These are phyloP conservation scores for Holothuria glaberrima DNA, from an alignment of 35 echinoderm and acorn worm species.

Conservation along the genomic window DNA sequence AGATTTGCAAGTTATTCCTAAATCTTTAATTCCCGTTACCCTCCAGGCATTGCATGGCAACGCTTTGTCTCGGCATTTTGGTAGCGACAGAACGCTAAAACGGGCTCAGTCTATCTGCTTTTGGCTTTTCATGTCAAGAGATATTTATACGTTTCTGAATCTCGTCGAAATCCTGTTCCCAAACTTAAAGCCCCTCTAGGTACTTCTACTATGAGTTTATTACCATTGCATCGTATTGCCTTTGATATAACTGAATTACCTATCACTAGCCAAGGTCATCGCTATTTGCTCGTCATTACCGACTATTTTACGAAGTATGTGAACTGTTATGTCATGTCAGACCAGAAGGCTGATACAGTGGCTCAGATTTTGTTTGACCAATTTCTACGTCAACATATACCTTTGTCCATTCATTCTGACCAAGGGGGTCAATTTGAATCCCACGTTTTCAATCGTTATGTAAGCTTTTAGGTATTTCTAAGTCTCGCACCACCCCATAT, in stretches of 20 bases:
- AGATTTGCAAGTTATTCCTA: conserved; percentile 1
- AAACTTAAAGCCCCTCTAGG: conserved; percentile 19
- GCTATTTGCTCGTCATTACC: conserved; percentile 51
- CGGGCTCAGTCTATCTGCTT: not conserved
- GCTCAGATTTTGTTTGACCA: conserved; percentile 41
- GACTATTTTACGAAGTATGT: conserved; percentile 69
- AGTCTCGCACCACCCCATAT: conserved; percentile 56
- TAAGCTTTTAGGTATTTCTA: conserved; percentile 19
- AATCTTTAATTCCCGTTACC: not conserved
- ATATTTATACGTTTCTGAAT: conserved; percentile 27
- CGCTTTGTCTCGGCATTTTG: not conserved
- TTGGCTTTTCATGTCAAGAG: not conserved
- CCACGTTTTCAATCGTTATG: conserved; percentile 17
- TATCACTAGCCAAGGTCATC: conserved; percentile 39
- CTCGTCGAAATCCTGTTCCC: conserved; percentile 36
- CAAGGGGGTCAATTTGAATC: conserved; percentile 6
- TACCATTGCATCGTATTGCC: conserved; percentile 37
- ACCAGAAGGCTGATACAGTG: conserved; percentile 50
- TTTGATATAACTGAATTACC: conserved; percentile 62
- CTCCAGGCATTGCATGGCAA: not conserved
- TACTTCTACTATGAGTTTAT: not conserved
- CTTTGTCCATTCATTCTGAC: conserved; percentile 5
- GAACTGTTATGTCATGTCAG: conserved; percentile 36
- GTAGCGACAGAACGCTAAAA: conserved; percentile 2
- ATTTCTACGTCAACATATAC: conserved; percentile 45